A percentile compares a stretch with the other conserved stretches of the same genome.
phyloP scores from a whole-genome alignment of 1,140 invertebrate genomes.

The Bilobella aurantiaca region DNA sequence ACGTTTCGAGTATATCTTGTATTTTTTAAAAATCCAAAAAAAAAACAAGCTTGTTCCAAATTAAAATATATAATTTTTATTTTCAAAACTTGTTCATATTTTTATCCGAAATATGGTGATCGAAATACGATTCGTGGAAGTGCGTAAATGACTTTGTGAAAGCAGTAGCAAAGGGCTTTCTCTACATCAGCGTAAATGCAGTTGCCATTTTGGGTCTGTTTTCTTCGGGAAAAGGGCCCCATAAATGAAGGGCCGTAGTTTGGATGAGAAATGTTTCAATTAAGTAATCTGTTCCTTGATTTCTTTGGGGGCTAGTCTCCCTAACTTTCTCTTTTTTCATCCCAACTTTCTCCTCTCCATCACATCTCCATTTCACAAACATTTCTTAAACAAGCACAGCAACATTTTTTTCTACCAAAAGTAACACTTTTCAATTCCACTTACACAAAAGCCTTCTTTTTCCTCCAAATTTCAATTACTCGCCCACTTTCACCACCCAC shows the following conservation, averaged over 20 bases:
- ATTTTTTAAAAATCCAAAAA: too few species aligned
- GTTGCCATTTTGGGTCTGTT: background rate
- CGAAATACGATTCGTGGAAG: background rate
- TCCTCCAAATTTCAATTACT: slow-evolving; percentile 17
- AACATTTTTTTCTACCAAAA: too few species aligned
- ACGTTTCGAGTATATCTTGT: too few species aligned
- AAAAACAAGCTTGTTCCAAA: too few species aligned
- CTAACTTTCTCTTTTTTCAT: background rate
- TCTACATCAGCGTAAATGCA: background rate
- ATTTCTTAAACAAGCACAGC: too few species aligned
- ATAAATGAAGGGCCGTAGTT: too few species aligned
- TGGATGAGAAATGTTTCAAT: slow-evolving; percentile 36
- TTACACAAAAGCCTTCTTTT: too few species aligned
- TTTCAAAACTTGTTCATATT: background rate
- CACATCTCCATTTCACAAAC: too few species aligned
- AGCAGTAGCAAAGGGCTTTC: background rate
- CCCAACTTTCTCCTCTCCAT: background rate
- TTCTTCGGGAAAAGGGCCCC: background rate
- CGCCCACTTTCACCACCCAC: background rate
- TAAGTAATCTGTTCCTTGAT: slow-evolving; percentile 35
- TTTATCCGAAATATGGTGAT: background rate
- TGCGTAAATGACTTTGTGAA: background rate
- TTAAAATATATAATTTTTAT: too few species aligned
- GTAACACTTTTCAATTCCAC: too few species aligned
- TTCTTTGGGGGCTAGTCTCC: slow-evolving; percentile 34